phyloP scores from a whole-genome alignment of 2,888 invertebrate genomes.

The Zygogramma bicolorata region DNA sequence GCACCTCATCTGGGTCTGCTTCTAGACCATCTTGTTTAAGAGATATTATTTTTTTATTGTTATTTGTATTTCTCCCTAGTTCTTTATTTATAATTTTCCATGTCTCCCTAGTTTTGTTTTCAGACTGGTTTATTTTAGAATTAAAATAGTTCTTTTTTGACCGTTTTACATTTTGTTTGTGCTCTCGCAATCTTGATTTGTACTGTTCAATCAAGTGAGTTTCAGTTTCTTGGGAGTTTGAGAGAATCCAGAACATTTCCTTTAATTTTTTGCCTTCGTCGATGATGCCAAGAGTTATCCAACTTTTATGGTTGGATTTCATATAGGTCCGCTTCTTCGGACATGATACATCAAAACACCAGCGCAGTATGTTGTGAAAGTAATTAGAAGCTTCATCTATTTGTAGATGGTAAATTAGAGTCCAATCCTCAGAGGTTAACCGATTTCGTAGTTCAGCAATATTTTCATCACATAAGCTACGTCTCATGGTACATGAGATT shows the following conservation, averaged over 20 bases:
- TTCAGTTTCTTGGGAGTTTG: not conserved
- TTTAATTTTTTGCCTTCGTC: not conserved
- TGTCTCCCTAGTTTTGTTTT: slow-evolving; percentile 8
- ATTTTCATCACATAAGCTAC: not conserved
- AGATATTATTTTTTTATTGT: not conserved
- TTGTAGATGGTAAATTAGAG: not conserved
- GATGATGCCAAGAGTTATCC: slow-evolving; percentile 8
- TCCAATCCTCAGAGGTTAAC: not conserved
- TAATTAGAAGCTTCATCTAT: slow-evolving; percentile 1
- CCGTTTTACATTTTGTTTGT: slow-evolving; percentile 2
- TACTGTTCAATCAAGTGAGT: not conserved
- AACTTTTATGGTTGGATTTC: not conserved
- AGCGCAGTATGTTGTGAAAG: not conserved
- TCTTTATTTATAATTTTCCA: too few species aligned
- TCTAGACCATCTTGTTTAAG: slow-evolving; percentile 1
- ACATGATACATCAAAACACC: slow-evolving; percentile 8
- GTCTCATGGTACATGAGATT: not conserved
- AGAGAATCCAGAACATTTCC: not conserved
- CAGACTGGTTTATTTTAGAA: slow-evolving; percentile 3
- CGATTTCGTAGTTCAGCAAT: not conserved
- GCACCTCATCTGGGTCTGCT: not conserved
- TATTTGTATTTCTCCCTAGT: slow-evolving; percentile 9
- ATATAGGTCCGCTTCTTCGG: not conserved
- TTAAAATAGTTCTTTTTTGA: not conserved
- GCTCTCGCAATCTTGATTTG: slow-evolving; percentile 1